These are phyloP conservation scores for Kuschelorhynchus macadamiae DNA, from an alignment of 2,888 invertebrate genomes.

Conservation along the genomic window DNA sequence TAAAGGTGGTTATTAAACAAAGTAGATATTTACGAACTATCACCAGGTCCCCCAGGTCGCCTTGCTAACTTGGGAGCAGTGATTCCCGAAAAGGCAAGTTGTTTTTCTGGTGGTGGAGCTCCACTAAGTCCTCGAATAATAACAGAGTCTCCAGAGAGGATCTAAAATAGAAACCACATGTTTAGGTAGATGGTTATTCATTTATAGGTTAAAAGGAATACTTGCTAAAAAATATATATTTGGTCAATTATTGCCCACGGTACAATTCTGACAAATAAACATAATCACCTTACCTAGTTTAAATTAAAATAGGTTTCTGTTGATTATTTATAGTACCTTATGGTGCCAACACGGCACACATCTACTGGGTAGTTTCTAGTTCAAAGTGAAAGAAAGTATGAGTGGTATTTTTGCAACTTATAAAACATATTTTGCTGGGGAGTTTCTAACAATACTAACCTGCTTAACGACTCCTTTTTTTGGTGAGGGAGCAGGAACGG, in stretches of 20 bases:
- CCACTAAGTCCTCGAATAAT: conserved; percentile 90
- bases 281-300: neutral
- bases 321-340: conserved; percentile 36
- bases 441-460: conserved; percentile 66
- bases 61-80: conserved; percentile 92
- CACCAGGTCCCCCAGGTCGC: conserved; percentile 69
- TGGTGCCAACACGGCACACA: conserved; percentile 49
- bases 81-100: conserved; percentile 91
- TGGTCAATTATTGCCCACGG: too few relatives aligned
- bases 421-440: too few relatives aligned
- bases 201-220: conserved; percentile 4
- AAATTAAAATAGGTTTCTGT: neutral
- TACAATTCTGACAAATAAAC: neutral
- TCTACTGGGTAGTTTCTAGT: conserved; percentile 10
- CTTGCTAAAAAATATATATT: neutral
- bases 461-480: conserved; percentile 76
- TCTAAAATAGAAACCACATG: conserved; percentile 72
- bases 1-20: neutral
- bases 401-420: too few relatives aligned
- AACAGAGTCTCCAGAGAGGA: conserved; percentile 96
- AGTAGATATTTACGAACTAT: conserved; percentile 35
- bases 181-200: conserved; percentile 8
- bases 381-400: conserved; percentile 23
- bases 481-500: conserved; percentile 62
- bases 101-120: conserved; percentile 93